phyloP scores from a whole-genome alignment of 2,797 vertebrate genomes.

The Anas capensis region DNA sequence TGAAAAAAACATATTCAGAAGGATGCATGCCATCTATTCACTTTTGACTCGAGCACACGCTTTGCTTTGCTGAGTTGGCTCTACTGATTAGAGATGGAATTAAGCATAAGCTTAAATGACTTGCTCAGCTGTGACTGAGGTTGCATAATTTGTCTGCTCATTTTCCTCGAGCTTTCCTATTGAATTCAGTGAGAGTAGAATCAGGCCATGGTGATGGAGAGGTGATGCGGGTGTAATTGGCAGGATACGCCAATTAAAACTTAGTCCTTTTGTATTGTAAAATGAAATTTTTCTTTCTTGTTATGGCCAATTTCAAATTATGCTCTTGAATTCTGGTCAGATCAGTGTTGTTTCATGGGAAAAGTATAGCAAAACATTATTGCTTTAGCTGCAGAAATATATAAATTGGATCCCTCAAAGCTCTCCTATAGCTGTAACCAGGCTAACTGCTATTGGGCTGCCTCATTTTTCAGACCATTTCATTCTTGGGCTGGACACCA shows the following conservation, averaged over 20 bases:
- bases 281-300: neutral
- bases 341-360: neutral
- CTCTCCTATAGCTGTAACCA: neutral
- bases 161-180: neutral
- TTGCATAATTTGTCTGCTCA: neutral
- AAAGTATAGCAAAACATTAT: neutral
- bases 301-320: neutral
- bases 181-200: neutral
- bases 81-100: slow-evolving; percentile 9
- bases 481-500: neutral
- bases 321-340: neutral
- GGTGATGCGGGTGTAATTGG: neutral
- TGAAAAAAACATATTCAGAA: neutral
- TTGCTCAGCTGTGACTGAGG: slow-evolving; percentile 39
- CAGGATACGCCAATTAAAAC: slow-evolving; percentile 5
- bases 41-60: neutral
- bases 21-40: neutral
- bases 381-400: neutral
- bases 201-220: neutral
- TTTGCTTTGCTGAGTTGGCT: slow-evolving; percentile 41
- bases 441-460: neutral
- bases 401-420: neutral
- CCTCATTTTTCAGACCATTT: slow-evolving; percentile 33
- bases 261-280: neutral
- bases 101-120: slow-evolving; percentile 8